phyloP scores from a whole-genome alignment of 2,888 invertebrate genomes.

The Antheraea assamensis region DNA sequence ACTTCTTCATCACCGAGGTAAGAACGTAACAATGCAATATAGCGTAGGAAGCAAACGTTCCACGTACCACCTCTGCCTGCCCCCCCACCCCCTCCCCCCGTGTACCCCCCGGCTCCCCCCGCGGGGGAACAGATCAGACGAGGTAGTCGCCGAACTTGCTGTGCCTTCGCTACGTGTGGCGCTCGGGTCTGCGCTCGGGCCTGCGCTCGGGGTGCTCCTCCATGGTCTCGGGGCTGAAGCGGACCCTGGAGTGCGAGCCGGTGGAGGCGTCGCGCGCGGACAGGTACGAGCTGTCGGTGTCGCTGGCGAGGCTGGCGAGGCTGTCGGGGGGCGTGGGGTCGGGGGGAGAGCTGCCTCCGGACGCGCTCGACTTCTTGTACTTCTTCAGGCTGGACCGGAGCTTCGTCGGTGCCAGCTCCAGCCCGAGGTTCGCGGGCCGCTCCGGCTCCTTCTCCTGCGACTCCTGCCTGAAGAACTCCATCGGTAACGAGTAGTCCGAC shows the following conservation, averaged over 20 bases:
- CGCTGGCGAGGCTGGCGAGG: constrained; percentile 90
- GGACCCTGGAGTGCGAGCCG: constrained; percentile 87
- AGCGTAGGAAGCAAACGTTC: constrained; percentile 44
- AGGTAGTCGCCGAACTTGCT: constrained; percentile 77
- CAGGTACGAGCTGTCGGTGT: constrained; percentile 92
- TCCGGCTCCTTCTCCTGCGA: constrained; percentile 68
- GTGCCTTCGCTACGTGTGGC: constrained; percentile 78
- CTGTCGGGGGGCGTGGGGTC: constrained; percentile 94
- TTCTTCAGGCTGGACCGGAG: constrained; percentile 91
- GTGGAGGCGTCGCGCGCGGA: constrained; percentile 90
- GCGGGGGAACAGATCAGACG: constrained; percentile 67
- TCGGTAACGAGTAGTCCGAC: constrained; percentile 64
- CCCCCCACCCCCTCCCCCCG: too few species aligned
- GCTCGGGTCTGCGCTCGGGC: constrained; percentile 56
- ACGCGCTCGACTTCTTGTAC: constrained; percentile 81
- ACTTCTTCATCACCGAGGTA: not conserved
- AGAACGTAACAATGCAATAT: not conserved
- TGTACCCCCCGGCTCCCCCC: too few species aligned
- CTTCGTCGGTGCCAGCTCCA: constrained; percentile 86
- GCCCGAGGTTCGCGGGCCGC: constrained; percentile 77
- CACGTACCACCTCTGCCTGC: constrained; percentile 53
- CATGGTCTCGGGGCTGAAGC: constrained; percentile 89
- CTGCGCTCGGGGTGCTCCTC: constrained; percentile 82
- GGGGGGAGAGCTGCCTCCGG: constrained; percentile 86
- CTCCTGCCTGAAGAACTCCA: too few species aligned